Conservation (phyloP, 2,888 invertebrate genomes). For the Melinopterus prodromus region DNA sequence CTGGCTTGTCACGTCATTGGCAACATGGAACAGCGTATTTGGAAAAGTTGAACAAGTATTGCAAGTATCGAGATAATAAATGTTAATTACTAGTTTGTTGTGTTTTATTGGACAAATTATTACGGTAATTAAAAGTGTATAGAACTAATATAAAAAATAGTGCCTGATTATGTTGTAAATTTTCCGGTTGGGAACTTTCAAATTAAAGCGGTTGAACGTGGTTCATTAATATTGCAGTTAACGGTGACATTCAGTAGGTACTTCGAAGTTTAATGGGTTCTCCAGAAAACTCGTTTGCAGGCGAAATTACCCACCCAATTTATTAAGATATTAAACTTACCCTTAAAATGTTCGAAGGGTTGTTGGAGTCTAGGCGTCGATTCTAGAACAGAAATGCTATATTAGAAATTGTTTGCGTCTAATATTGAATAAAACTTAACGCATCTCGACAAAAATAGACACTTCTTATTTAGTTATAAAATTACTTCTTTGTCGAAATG, state of each 20-base stretch:
- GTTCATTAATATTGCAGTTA: not conserved
- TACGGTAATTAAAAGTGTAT: not conserved
- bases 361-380: not conserved
- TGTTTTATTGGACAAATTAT: not conserved
- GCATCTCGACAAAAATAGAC: no score
- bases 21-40: constrained; percentile 30
- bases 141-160: not conserved
- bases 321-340: constrained; percentile 4
- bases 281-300: not conserved
- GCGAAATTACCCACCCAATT: not conserved
- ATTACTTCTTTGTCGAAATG: no score
- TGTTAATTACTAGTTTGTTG: not conserved
- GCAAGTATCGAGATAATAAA: constrained; percentile 9
- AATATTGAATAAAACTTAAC: no score
- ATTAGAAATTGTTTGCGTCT: not conserved
- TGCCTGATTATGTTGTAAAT: not conserved
- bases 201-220: not conserved
- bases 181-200: not conserved
- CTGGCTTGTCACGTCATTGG: constrained; percentile 30
- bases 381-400: not conserved
- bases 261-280: not conserved
- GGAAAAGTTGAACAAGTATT: constrained; percentile 26
- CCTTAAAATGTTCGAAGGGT: not conserved
- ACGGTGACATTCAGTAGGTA: constrained; percentile 4
- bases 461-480: no score